Base-by-base conservation (phyloP, 1,140 invertebrate genomes). In the Polypedilum pembai region DNA sequence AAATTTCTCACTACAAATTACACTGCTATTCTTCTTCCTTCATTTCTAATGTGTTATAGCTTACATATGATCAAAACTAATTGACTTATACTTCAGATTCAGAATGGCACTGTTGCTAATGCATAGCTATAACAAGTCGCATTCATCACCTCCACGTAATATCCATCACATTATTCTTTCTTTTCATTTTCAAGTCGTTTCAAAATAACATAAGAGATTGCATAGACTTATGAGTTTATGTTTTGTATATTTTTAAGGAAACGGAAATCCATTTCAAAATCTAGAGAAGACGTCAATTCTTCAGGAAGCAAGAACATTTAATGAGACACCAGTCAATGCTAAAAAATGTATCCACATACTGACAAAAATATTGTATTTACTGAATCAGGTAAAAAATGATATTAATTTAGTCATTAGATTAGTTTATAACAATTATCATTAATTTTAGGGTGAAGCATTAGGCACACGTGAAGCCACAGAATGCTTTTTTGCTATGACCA, bases 401-500 rank as follows among this genome's bases (percentile, higher is more conserved):
- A 40, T 45, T 72, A 33, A 5, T 33, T 33, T 1, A 33, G 24
- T 33, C n/a, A n/a, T n/a, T n/a, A n/a, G n/a, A n/a, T n/a, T n/a
- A n/a, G n/a, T 33, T 33, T 33, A 33, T 33, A 33, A 3, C 24
- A 1, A 33, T 33, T 33, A 5, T 3, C 5, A 33, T 33, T 72
- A 1, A 72, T 77, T 80, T 24, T 78, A 90, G 86, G 95, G 97
- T 0, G 97, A 99, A 81, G 88, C 89, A 77, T 85, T 99, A 74
- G 92, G 93, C 7, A 90, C 92, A 0, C 93, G 91, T 73, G 98
- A 99, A 84, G 98, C 98, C 0, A 99, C 98, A 8, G 97, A 99
- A 80, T 92, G 93, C 17, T 99, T 99, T 83, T 99, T 99, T 85
- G 97, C 98, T 8, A 98, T 99, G 88, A 99, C 98, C 1, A 99